Evolutionary conservation across 2,113 vertebrate species (phyloP).

Genomic region (Octodon degus): DNA sequence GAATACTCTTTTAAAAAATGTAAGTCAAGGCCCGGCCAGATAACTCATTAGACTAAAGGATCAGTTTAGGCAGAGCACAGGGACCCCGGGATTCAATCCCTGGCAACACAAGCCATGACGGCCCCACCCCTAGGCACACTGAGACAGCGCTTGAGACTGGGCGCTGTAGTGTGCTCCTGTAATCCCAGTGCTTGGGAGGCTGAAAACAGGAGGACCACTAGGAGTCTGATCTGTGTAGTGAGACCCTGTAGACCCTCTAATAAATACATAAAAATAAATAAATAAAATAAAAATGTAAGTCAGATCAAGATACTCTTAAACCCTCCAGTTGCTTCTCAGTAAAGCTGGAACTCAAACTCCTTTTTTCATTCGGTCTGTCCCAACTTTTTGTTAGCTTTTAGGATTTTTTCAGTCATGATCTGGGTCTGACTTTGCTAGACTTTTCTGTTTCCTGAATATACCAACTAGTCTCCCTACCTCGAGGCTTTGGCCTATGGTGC

Average conservation of each 20-base stretch:
- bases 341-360: not conserved
- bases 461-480: not conserved
- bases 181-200: too few relatives aligned
- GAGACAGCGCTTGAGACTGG: too few relatives aligned
- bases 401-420: not conserved
- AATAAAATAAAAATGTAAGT: not conserved
- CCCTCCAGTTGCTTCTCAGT: not conserved
- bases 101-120: too few relatives aligned
- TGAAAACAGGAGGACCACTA: too few relatives aligned
- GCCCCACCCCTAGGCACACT: too few relatives aligned
- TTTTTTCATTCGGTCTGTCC: not conserved
- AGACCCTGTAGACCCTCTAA: too few relatives aligned
- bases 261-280: too few relatives aligned
- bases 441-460: not conserved
- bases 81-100: too few relatives aligned
- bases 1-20: not conserved
- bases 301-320: not conserved
- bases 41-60: too few relatives aligned
- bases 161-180: too few relatives aligned
- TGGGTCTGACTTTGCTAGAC: not conserved
- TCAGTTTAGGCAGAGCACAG: too few relatives aligned
- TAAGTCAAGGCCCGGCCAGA: not conserved
- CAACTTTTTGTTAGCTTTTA: not conserved
- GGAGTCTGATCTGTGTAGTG: too few relatives aligned
- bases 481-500: not conserved